Evolutionary conservation across 1,140 invertebrate species (phyloP).

Genomic region (Neodiprion virginianus): DNA sequence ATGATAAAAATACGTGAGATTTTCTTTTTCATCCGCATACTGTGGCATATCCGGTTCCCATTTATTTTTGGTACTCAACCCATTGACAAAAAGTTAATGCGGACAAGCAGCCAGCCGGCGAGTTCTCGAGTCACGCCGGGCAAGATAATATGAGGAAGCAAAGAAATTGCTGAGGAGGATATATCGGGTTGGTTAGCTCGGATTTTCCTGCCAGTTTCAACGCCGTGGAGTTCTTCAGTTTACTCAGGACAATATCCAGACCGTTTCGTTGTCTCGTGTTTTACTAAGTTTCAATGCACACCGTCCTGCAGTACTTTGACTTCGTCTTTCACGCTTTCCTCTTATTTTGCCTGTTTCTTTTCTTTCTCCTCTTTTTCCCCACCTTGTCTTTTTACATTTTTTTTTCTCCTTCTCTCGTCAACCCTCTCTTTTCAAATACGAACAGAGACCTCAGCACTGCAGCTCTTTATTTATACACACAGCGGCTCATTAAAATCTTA

Average conservation of each 20-base stretch:
- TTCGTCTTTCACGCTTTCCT: background rate
- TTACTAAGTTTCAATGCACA: background rate
- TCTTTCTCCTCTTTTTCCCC: background rate
- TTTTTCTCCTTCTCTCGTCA: background rate
- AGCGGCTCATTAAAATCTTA: background rate
- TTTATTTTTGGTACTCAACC: background rate
- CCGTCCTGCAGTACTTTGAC: background rate
- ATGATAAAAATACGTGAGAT: background rate
- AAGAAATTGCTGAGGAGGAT: too few relatives aligned
- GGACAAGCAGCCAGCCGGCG: background rate
- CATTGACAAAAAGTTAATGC: slow-evolving; percentile 4
- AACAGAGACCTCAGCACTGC: background rate
- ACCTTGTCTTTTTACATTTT: background rate
- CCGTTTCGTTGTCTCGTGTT: background rate
- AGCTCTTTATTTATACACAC: background rate
- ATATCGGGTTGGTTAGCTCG: too few relatives aligned
- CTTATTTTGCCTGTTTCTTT: background rate
- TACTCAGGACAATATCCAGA: background rate
- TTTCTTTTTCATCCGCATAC: background rate
- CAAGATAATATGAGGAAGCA: too few relatives aligned
- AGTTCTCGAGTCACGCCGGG: too few relatives aligned
- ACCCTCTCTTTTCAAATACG: background rate
- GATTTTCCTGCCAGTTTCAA: too few relatives aligned
- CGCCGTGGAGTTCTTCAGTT: background rate
- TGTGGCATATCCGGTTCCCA: background rate